phyloP scores from a whole-genome alignment of 2,797 vertebrate species.

The Lindbergichthys nudifrons region DNA sequence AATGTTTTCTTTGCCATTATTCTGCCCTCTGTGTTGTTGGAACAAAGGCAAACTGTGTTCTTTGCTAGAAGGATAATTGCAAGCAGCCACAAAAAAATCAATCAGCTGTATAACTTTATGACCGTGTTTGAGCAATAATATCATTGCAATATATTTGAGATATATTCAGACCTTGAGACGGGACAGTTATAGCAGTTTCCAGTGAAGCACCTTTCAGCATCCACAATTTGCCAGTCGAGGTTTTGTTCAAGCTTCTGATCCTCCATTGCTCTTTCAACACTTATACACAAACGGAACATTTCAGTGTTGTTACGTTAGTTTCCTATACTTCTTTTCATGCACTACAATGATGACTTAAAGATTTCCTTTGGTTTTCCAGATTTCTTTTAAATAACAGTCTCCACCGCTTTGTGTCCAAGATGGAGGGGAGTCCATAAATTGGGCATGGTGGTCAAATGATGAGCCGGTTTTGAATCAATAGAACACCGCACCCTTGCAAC shows the following conservation, averaged over 20 bases:
- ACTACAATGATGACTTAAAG: constrained; percentile 29
- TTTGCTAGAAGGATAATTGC: background rate
- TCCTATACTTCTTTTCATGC: constrained; percentile 16
- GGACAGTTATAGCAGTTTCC: background rate
- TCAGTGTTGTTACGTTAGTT: constrained; percentile 21
- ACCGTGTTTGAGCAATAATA: background rate
- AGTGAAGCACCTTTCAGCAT: background rate
- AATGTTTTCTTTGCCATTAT: background rate
- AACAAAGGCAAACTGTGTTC: background rate
- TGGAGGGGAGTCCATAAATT: constrained; percentile 62
- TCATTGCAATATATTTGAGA: background rate
- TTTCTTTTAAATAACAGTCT: constrained; percentile 54
- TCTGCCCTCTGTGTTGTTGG: background rate
- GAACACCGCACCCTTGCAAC: constrained; percentile 66
- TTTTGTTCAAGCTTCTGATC: constrained; percentile 3
- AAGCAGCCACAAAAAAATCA: constrained; percentile 1
- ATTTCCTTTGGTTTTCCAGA: constrained; percentile 48
- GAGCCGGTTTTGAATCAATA: constrained; percentile 78
- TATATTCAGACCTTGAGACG: background rate
- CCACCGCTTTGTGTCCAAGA: constrained; percentile 52
- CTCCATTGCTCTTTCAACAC: background rate
- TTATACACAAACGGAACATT: constrained; percentile 12
- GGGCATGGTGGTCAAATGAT: constrained; percentile 73
- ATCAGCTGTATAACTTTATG: background rate
- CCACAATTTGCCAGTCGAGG: background rate